These are phyloP conservation scores for Alces alces DNA, from an alignment of 2,113 vertebrate species.

Conservation along the genomic window DNA sequence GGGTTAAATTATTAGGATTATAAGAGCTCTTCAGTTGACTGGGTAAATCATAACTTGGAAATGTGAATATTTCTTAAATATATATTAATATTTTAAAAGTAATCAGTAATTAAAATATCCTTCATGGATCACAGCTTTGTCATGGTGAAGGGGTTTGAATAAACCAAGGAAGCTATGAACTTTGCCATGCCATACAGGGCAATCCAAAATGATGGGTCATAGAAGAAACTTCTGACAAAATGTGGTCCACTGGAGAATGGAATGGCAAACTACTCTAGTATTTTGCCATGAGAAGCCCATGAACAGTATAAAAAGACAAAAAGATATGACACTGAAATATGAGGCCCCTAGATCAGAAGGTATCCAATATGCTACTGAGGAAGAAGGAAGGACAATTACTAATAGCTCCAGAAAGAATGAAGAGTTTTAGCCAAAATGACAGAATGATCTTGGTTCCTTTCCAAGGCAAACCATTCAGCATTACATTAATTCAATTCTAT, in stretches of 20 bases:
- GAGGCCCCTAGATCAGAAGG: not conserved
- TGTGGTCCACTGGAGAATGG: not conserved
- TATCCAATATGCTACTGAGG: not conserved
- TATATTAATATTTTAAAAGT: constrained; percentile 46
- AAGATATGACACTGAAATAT: not conserved
- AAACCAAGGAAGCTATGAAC: not conserved
- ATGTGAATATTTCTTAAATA: constrained; percentile 20
- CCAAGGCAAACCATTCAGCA: not conserved
- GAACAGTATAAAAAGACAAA: not conserved
- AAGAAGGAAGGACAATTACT: not conserved
- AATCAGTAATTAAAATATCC: constrained; percentile 19
- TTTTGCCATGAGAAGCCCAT: not conserved
- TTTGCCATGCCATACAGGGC: not conserved
- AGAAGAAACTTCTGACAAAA: not conserved
- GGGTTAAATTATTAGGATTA: not conserved
- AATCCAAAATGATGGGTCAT: not conserved
- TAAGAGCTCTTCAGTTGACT: not conserved
- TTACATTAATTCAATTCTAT: not conserved
- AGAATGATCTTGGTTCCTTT: not conserved
- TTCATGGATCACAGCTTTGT: not conserved
- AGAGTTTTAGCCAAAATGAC: not conserved
- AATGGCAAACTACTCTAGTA: not conserved
- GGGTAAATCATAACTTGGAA: not conserved
- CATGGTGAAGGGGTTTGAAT: not conserved
- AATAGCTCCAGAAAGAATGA: not conserved